phyloP scores from a whole-genome alignment of 2,113 vertebrate genomes.

The Cyrtonyx montezumae region DNA sequence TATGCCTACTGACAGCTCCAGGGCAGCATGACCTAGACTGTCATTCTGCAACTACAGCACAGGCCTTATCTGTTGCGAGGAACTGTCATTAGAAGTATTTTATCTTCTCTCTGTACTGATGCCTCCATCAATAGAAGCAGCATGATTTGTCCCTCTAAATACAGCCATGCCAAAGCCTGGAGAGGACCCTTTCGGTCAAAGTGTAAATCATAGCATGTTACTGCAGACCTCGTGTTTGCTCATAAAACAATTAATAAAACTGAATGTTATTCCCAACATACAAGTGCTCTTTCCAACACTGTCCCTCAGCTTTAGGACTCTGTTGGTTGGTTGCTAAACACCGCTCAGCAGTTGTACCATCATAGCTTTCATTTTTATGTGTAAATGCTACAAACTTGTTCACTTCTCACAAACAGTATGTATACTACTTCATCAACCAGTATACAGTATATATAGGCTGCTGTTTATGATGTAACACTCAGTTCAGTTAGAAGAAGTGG shows the following conservation, averaged over 20 bases:
- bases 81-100: neutral
- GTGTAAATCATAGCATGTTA: neutral
- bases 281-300: neutral
- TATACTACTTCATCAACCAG: neutral
- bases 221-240: neutral
- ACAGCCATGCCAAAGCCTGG: neutral
- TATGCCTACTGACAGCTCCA: neutral
- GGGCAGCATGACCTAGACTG: neutral
- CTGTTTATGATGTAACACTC: neutral
- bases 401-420: neutral
- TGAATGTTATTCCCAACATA: neutral
- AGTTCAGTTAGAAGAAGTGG: neutral
- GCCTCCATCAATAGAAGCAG: neutral
- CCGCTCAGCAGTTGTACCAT: neutral
- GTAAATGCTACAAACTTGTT: neutral
- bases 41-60: neutral
- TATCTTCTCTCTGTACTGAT: fast-evolving
- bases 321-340: neutral
- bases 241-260: neutral
- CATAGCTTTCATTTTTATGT: neutral
- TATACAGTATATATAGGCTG: neutral
- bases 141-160: neutral
- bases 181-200: neutral
- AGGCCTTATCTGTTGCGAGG: neutral
- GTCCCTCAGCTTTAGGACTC: neutral